A percentile compares a stretch with the other conserved stretches of the same genome.
These are phyloP conservation scores for Callitettix versicolor DNA, from an alignment of 1,140 invertebrate genomes.

Conservation along the genomic window DNA sequence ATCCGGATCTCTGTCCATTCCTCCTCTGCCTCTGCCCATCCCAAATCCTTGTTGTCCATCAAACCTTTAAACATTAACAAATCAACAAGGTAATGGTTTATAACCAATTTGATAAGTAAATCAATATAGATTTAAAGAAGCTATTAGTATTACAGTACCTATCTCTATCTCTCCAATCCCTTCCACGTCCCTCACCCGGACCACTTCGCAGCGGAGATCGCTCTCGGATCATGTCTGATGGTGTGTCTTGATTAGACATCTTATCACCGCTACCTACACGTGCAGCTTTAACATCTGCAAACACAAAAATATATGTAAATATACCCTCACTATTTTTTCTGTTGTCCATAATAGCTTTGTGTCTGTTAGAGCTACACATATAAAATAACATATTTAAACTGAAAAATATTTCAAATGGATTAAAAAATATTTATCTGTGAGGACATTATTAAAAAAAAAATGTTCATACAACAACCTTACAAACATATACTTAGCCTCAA, in stretches of 20 bases:
- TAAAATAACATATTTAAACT: neutral
- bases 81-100: constrained; percentile 4
- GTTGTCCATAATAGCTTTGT: neutral
- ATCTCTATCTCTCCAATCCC: constrained; percentile 7
- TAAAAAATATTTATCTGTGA: no score
- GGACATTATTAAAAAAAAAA: no score
- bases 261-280: constrained; percentile 34
- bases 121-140: no score
- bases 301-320: constrained; percentile 15
- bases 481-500: no score
- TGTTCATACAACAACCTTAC: no score
- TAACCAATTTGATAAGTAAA: constrained; percentile 21
- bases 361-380: neutral
- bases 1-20: constrained; percentile 18
- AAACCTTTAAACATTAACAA: constrained; percentile 14
- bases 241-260: constrained; percentile 21
- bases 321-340: neutral
- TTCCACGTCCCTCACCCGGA: neutral
- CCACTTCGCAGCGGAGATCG: constrained; percentile 14
- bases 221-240: constrained; percentile 22
- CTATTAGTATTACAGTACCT: no score
- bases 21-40: constrained; percentile 16
- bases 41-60: constrained; percentile 9
- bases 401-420: neutral
- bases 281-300: constrained; percentile 44